Evolutionary conservation across 1,140 invertebrate genomes (phyloP), one percentile per base, ranked within the genome.

Genomic region (Dendrolimus punctatus): DNA sequence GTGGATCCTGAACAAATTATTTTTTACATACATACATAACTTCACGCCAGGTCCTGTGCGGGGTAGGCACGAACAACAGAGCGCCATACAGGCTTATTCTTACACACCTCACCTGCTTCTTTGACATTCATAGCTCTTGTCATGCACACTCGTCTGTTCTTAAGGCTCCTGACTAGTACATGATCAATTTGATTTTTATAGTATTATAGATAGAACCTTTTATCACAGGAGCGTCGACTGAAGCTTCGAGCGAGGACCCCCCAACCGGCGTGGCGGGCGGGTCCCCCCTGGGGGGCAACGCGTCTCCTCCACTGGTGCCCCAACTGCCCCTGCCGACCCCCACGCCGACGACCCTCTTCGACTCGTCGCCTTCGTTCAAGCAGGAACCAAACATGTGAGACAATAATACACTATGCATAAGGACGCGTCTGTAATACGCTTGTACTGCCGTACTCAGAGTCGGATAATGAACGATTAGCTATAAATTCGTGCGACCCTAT

Each of bases 331-430:
- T 67, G 55, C 61, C 9, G 64, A 64, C 37, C 44, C 66, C 54
- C 3, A 23, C 23, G 23, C 23, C 23, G 23, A 23, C 23, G 3
- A 47, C 59, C 47, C 58, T 71, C 63, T 50, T 78, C 44, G 70
- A 76, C 42, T 58, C 65, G 40, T 56, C 60, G 45, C 72, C 76
- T 46, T 23, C 23, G 23, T 85, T 85, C 71, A 85, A 85, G 46
- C 76, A 81, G 60, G 81, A 85, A 60, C 81, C 79, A 51, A 71
- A 73, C 64, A 71, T 80, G 70, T 82, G 62, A 73, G 58, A 49
- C 6, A 49, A 42, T 39, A 49, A 39, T 57, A 53, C 23, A 49
- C 36, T 40, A 10, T n/a, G 6, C 42, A 23, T 7, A 9, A 45
- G 6, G n/a, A 10, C 6, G 43, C n/a, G 23, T n/a, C n/a, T 8